Evolutionary conservation across 1,140 invertebrate species (phyloP).

Genomic region (Latrodectus geometricus): DNA sequence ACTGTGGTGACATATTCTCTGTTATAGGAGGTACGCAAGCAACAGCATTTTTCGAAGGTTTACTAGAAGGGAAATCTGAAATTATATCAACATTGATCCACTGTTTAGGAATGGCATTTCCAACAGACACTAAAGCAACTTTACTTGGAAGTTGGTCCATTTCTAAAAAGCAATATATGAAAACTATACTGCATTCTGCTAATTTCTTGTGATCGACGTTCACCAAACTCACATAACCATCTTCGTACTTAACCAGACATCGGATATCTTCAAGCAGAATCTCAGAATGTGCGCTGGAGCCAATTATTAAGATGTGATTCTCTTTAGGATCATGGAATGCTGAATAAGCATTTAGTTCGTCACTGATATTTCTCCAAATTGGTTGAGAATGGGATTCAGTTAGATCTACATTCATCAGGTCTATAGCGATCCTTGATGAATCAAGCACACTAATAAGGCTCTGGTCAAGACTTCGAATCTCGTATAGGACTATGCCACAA

Average conservation of each 20-base stretch:
- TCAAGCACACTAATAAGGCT: constrained; percentile 2
- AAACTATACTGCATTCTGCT: background rate
- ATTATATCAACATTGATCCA: constrained; percentile 19
- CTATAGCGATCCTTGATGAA: constrained; percentile 8
- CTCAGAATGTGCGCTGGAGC: background rate
- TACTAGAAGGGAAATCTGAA: background rate
- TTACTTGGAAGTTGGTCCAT: background rate
- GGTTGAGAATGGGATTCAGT: background rate
- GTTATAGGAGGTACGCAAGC: constrained; percentile 12
- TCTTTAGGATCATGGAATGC: background rate
- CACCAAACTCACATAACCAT: constrained; percentile 3
- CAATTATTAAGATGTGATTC: background rate
- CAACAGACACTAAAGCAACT: constrained; percentile 1
- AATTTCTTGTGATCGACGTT: background rate
- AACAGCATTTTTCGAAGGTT: background rate
- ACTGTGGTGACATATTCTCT: background rate
- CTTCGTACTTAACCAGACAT: constrained; percentile 16
- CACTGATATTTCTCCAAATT: background rate
- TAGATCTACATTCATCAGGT: background rate
- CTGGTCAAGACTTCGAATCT: background rate
- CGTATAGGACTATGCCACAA: constrained; percentile 25
- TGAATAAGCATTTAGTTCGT: constrained; percentile 19
- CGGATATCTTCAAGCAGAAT: background rate
- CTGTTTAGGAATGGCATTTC: background rate
- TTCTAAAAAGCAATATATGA: constrained; percentile 1